Evolutionary conservation across 1,140 invertebrate genomes (phyloP).

Genomic region (Octopus bimaculoides): DNA sequence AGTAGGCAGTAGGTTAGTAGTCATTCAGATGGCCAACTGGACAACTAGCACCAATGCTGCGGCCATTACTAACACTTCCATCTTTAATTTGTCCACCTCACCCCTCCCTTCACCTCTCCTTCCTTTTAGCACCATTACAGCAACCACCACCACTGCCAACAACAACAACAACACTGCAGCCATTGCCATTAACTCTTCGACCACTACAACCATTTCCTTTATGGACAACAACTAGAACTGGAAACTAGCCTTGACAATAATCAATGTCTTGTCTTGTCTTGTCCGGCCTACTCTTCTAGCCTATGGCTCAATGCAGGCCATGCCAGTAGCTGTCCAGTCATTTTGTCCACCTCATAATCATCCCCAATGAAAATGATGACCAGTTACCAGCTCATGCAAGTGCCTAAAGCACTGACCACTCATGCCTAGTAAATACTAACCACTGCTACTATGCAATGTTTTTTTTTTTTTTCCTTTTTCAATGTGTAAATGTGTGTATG

Average conservation of each 20-base stretch:
- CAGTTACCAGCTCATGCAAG: constrained; percentile 9
- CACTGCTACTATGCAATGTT: background rate
- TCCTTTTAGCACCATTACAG: background rate
- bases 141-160: background rate
- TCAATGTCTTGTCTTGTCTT: constrained; percentile 6
- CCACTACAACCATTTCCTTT: background rate
- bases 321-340: background rate
- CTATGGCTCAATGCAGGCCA: background rate
- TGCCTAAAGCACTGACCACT: background rate
- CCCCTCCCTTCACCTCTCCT: too few relatives aligned
- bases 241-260: background rate
- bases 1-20: background rate
- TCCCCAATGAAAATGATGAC: constrained; percentile 6
- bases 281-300: constrained; percentile 1
- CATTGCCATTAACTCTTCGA: background rate
- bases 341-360: constrained; percentile 11
- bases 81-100: background rate
- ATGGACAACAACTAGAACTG: too few relatives aligned
- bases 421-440: background rate
- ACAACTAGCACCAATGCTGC: background rate
- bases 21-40: background rate
- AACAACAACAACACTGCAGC: background rate
- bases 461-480: too few relatives aligned
- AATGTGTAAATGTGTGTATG: too few relatives aligned
- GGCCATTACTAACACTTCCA: background rate